phyloP scores from a whole-genome alignment of 1,140 invertebrate species.

The Agrilus planipennis region DNA sequence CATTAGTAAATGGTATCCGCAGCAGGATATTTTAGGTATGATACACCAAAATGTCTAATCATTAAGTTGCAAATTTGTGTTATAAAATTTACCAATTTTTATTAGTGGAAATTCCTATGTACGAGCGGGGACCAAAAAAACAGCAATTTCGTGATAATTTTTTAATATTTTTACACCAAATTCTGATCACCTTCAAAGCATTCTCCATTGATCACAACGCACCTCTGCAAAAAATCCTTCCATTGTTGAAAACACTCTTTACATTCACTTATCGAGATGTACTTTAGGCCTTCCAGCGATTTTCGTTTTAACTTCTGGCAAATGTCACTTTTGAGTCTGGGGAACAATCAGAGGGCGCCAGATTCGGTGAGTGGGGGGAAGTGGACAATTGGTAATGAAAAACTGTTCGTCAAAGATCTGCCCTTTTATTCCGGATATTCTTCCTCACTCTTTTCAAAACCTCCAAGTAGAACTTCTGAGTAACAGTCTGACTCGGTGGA shows the following conservation, averaged over 20 bases:
- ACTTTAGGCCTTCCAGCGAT: too few species aligned
- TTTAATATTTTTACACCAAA: too few species aligned
- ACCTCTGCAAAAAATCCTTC: not conserved
- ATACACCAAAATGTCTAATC: too few species aligned
- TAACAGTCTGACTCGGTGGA: not conserved
- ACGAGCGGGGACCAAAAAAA: too few species aligned
- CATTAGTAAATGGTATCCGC: not conserved
- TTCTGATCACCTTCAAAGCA: too few species aligned
- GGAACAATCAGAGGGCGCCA: not conserved
- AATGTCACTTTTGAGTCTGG: not conserved
- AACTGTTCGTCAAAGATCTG: not conserved
- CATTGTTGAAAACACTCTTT: too few species aligned
- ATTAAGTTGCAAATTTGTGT: too few species aligned
- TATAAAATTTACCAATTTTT: too few species aligned
- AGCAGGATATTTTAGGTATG: not conserved
- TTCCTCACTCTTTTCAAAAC: not conserved
- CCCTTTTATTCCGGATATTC: too few species aligned
- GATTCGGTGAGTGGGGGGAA: not conserved
- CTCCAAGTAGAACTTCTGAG: not conserved
- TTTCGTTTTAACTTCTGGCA: not conserved
- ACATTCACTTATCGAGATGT: not conserved
- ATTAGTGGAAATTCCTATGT: too few species aligned
- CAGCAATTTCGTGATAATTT: too few species aligned
- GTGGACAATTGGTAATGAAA: not conserved
- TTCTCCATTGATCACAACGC: too few species aligned